Evolutionary conservation across 2,888 invertebrate species (phyloP), one percentile per base, ranked within the genome.

Genomic region (Amphipoea oculea): DNA sequence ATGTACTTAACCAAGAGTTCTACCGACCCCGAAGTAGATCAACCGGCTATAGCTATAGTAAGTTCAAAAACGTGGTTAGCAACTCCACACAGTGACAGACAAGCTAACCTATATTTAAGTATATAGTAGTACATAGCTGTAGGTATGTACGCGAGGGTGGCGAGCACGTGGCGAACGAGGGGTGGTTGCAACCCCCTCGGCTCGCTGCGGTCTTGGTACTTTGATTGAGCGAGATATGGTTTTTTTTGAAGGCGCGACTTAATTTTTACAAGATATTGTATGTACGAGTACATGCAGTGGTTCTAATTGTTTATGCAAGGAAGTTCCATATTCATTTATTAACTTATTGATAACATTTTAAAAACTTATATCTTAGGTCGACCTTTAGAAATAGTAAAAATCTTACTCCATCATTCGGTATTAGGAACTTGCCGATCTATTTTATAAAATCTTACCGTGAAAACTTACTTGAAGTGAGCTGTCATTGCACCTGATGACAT

Each of bases 61-160:
- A 81, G 74, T 66, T 83, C 86, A 83, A 81, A 86, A 86, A 81
- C 86, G 86, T 85, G 78, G 81, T 81, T 82, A 86, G 67, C 75
- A 81, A 73, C 77, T 83, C 79, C 89, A 89, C 87, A 89, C 90
- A 86, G 86, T 90, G 89, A 90, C 89, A 91, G 92, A 92, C 92
- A 90, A 86, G 89, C 92, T 95, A 95, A 95, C 95, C 94, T 94
- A 95, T 94, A 95, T 95, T 94, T 94, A 92, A 92, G 91, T 91
- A 91, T 94, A 93, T 92, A 90, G 89, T 87, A 85, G 85, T 87
- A 89, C 89, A 89, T 90, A 86, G 77, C 78, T 77, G 62, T 86
- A 78, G 82, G 45, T 83, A 81, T 87, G 86, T 89, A 87, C 67
- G 83, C 80, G 82, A 85, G 90, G 89, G 92, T 83, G 92, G 93